These are phyloP conservation scores for Pandemis heparana DNA, from an alignment of 2,888 invertebrate genomes.

Conservation along the genomic window DNA sequence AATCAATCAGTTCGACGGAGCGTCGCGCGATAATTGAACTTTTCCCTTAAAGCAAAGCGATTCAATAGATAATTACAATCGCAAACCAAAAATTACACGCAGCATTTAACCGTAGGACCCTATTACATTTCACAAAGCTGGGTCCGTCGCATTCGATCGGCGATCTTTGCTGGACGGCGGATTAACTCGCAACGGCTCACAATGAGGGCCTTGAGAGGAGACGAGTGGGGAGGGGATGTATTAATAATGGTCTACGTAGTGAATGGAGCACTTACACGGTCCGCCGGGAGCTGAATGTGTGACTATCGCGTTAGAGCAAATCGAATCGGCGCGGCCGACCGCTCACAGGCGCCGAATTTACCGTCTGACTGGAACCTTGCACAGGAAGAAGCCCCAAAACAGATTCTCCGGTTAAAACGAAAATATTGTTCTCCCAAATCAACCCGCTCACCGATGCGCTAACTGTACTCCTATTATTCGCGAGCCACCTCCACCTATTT, in stretches of 20 bases:
- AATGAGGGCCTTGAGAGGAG: constrained; percentile 77
- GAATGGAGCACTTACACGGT: constrained; percentile 84
- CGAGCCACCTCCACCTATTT: constrained; percentile 9
- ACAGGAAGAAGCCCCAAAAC: constrained; percentile 60
- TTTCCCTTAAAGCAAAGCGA: constrained; percentile 74
- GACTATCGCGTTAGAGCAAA: constrained; percentile 82
- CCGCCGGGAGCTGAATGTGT: constrained; percentile 81
- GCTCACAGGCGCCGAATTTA: constrained; percentile 73
- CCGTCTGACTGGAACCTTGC: constrained; percentile 68
- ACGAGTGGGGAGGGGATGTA: constrained; percentile 76
- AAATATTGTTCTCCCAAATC: constrained; percentile 40
- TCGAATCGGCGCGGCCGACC: constrained; percentile 77
- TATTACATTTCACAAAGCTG: constrained; percentile 80
- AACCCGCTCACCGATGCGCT: constrained; percentile 32
- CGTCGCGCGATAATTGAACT: constrained; percentile 81
- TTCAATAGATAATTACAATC: constrained; percentile 83
- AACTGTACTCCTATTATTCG: constrained; percentile 31
- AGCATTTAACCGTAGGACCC: constrained; percentile 80
- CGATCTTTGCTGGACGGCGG: constrained; percentile 80
- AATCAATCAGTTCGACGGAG: constrained; percentile 79
- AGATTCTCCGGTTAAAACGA: constrained; percentile 30
- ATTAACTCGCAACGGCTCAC: constrained; percentile 78
- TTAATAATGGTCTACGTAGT: constrained; percentile 81
- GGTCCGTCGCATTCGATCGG: constrained; percentile 76
- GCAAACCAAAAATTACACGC: constrained; percentile 85